Conservation (phyloP, 2,888 invertebrate species). For the Phyllotreta cruciferae region DNA sequence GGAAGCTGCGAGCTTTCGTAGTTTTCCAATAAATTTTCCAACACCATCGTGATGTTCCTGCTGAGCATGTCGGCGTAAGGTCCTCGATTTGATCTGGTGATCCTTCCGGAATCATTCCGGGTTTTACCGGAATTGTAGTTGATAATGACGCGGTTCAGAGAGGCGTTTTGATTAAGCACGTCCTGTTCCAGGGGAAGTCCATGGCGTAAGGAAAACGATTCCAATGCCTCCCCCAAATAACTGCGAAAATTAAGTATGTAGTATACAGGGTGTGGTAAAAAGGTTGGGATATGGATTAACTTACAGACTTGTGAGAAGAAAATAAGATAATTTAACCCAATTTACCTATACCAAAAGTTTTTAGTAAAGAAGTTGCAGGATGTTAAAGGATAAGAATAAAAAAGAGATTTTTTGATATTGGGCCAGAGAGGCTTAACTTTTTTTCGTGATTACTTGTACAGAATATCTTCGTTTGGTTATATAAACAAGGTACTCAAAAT, state of each 20-base stretch:
- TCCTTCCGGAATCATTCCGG: constrained; percentile 14
- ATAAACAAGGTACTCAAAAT: too few relatives aligned
- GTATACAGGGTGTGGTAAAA: too few relatives aligned
- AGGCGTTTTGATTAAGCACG: constrained; percentile 42
- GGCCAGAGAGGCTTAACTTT: too few relatives aligned
- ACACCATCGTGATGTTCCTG: constrained; percentile 82
- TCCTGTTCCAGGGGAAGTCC: constrained; percentile 43
- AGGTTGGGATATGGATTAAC: too few relatives aligned
- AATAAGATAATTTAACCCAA: too few relatives aligned
- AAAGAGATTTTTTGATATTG: too few relatives aligned
- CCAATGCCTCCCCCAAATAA: constrained; percentile 29
- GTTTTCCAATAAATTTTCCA: constrained; percentile 87
- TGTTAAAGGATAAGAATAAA: too few relatives aligned
- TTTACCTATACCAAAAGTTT: too few relatives aligned
- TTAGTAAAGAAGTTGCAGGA: too few relatives aligned
- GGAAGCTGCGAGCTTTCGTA: constrained; percentile 90
- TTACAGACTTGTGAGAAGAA: too few relatives aligned
- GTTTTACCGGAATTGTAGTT: constrained; percentile 41
- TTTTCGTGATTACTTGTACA: too few relatives aligned
- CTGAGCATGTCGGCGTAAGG: constrained; percentile 63
- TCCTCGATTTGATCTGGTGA: constrained; percentile 37
- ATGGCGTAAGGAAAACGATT: constrained; percentile 28
- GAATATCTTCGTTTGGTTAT: too few relatives aligned
- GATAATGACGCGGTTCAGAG: constrained; percentile 46
- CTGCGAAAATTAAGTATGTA: constrained; percentile 37